A percentile compares a stretch with the other conserved stretches of the same genome.
Evolutionary conservation across 1,140 invertebrate species (phyloP).

Genomic region (Tetranychus urticae): DNA sequence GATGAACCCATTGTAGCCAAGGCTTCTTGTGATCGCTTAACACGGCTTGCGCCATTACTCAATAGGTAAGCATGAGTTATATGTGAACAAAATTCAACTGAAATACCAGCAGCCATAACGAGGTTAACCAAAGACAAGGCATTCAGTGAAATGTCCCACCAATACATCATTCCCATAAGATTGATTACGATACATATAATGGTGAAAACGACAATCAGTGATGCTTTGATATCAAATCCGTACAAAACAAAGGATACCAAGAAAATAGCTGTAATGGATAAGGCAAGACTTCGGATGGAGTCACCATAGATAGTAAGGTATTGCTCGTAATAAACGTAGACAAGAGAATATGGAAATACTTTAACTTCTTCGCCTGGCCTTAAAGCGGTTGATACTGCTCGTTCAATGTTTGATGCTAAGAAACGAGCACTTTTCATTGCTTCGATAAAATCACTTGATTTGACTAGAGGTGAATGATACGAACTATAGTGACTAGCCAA

Average conservation of each 20-base stretch:
- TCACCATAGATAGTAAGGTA: constrained; percentile 67
- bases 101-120: constrained; percentile 83
- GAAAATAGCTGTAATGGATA: constrained; percentile 50
- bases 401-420: constrained; percentile 47
- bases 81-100: constrained; percentile 80
- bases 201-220: constrained; percentile 43
- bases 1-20: constrained; percentile 58
- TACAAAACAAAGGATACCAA: constrained; percentile 52
- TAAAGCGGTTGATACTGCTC: constrained; percentile 20
- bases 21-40: constrained; percentile 40
- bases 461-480: constrained; percentile 55
- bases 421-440: constrained; percentile 44
- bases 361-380: constrained; percentile 26
- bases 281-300: constrained; percentile 42
- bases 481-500: constrained; percentile 60
- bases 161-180: constrained; percentile 68
- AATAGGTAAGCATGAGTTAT: constrained; percentile 43
- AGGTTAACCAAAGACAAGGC: constrained; percentile 87
- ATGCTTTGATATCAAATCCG: constrained; percentile 59
- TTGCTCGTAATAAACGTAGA: constrained; percentile 86
- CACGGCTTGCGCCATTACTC: constrained; percentile 30
- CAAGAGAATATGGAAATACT: constrained; percentile 73
- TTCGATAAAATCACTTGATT: constrained; percentile 51
- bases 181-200: constrained; percentile 56
- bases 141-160: constrained; percentile 65